Percentiles rank a stretch among this genome's conserved stretches.
Evolutionary conservation across 1,140 invertebrate species (phyloP).

Genomic region (Leptopilina clavipes): DNA sequence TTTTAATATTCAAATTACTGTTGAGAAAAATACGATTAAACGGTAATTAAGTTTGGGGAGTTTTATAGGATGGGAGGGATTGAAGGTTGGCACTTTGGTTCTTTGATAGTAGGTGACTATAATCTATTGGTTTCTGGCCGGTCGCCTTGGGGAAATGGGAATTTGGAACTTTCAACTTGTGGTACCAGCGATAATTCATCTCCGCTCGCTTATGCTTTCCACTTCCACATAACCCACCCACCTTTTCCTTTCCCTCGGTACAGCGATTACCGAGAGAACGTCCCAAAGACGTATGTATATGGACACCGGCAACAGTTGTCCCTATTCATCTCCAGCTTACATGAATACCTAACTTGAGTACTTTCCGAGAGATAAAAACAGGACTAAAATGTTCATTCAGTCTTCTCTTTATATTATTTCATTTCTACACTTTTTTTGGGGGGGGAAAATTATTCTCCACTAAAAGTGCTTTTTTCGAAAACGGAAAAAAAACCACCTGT

Average conservation of each 20-base stretch:
- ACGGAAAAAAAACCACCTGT: too few relatives aligned
- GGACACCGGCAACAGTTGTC: constrained; percentile 28
- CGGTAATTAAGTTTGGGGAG: background rate
- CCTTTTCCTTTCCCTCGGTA: background rate
- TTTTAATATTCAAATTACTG: too few relatives aligned
- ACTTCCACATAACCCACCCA: constrained; percentile 17
- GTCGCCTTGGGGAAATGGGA: constrained; percentile 69
- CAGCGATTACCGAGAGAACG: constrained; percentile 37
- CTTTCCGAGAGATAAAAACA: constrained; percentile 18
- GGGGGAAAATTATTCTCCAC: too few relatives aligned
- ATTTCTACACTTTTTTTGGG: background rate
- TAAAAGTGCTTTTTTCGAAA: too few relatives aligned
- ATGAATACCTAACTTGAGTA: constrained; percentile 17
- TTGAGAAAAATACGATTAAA: background rate
- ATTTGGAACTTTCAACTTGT: constrained; percentile 68
- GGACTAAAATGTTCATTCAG: background rate
- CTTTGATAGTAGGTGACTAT: constrained; percentile 49
- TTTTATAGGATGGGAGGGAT: background rate
- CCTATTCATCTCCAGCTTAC: constrained; percentile 27
- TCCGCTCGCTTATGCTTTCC: constrained; percentile 45
- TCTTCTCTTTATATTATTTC: background rate
- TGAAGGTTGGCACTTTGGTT: constrained; percentile 22
- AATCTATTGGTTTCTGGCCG: constrained; percentile 69
- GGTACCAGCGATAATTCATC: constrained; percentile 66
- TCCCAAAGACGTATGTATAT: constrained; percentile 26